Evolutionary conservation across 2,888 invertebrate genomes (phyloP), one percentile per base, ranked within the genome.

Genomic region (Cremastinae sp.): DNA sequence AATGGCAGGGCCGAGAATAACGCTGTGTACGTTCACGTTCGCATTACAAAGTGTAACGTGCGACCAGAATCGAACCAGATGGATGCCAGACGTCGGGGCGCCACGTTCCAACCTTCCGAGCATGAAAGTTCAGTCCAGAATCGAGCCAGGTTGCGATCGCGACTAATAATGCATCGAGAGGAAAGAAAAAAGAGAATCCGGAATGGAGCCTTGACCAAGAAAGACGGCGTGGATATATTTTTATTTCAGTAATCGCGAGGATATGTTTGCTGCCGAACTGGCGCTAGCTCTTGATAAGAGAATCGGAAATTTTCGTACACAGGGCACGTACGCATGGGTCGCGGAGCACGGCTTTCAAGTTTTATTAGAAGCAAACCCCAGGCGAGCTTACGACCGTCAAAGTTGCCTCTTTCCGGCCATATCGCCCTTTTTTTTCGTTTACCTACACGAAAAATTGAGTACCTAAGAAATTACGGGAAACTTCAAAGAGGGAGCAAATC

Each of bases 51-150:
- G 20, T 59, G 66, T 66, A 59, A 35, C 58, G 37, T 65, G 20
- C 35, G 16, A 55, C 22, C 35, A 28, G 47, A 59, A 59, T 16
- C 51, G 41, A 69, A 45, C 59, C 73, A 73, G 73, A 73, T 73
- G 73, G 73, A 73, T 45, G 45, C 53, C 73, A 73, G 73, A 73
- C 73, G 59, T 66, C 59, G 20, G 16, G 73, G 66, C 73, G 51
- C 72, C 64, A 9, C 37, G 35, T 55, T 49, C 22, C 22, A 10
- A 41, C 12, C 37, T 16, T 16, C 39, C 55, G 55, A 41, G 10
- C 66, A 14, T 1, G 58, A 72, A 41, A 20, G 12, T 59, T 20
- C 28, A 20, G 20, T 8, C 9, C 41, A 20, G 12, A 22, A 59
- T 45, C 12, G 45, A 43, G 14, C 14, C 45, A 61, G 35, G 12